A percentile compares a stretch with the other conserved stretches of the same genome.
phyloP scores from a whole-genome alignment of 2,797 vertebrate species.

The Hyperoplus lanceolatus region DNA sequence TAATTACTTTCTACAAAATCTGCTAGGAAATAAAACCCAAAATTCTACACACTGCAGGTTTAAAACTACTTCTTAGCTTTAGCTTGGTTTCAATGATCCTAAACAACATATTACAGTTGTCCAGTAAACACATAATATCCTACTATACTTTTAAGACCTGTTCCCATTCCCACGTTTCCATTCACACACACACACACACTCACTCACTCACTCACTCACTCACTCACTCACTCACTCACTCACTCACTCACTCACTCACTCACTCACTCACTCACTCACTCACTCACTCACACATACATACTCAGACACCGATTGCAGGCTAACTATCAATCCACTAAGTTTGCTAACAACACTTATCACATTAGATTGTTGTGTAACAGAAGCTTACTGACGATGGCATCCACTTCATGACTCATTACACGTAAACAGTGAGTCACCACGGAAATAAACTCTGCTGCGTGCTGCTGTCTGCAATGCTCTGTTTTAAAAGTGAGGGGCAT shows the following conservation, averaged over 20 bases:
- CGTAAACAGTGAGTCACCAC: conserved; percentile 38
- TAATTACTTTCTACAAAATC: too few relatives aligned
- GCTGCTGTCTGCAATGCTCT: neutral
- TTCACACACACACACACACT: too few relatives aligned
- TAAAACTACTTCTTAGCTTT: too few relatives aligned
- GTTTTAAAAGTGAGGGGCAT: neutral
- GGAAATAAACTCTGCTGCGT: neutral
- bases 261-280: neutral
- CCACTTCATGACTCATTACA: conserved; percentile 23
- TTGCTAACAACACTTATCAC: neutral
- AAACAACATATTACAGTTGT: neutral
- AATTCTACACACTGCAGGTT: too few relatives aligned
- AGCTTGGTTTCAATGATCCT: too few relatives aligned
- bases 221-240: neutral
- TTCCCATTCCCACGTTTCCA: neutral
- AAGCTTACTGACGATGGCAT: conserved; percentile 9
- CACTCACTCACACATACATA: neutral
- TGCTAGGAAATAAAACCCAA: too few relatives aligned
- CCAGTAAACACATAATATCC: neutral
- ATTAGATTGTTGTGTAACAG: conserved; percentile 9
- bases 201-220: neutral
- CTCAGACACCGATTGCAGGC: neutral
- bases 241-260: too few relatives aligned
- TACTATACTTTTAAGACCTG: too few relatives aligned
- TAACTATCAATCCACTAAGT: neutral